phyloP scores from a whole-genome alignment of 1,140 invertebrate species.

The Hestina assimilis region DNA sequence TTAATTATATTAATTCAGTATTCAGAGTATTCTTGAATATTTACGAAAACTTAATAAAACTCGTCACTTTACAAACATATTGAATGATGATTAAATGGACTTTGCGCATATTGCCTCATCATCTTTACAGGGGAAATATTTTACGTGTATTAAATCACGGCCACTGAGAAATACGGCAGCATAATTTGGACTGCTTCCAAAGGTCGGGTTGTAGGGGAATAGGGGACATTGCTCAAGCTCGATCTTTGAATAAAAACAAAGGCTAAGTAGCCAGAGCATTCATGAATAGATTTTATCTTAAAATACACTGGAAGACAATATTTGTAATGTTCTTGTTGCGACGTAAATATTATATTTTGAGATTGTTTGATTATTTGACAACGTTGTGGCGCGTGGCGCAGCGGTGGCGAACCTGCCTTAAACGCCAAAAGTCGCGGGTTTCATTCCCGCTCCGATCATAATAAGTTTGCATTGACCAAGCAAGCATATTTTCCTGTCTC shows the following conservation, averaged over 20 bases:
- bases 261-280: constrained; percentile 25
- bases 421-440: too few species aligned
- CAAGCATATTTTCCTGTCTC: too few species aligned
- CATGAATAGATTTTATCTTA: constrained; percentile 20
- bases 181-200: constrained; percentile 36
- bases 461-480: too few species aligned
- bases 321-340: background rate
- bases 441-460: too few species aligned
- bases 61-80: constrained; percentile 11
- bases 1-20: too few species aligned
- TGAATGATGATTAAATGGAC: constrained; percentile 34
- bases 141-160: constrained; percentile 34
- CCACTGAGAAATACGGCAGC: constrained; percentile 35
- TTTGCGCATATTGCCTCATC: constrained; percentile 30
- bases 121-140: constrained; percentile 35
- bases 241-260: constrained; percentile 40
- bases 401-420: too few species aligned
- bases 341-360: background rate
- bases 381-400: too few species aligned
- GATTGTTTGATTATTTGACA: too few species aligned
- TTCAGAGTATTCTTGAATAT: too few species aligned
- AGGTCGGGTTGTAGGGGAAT: constrained; percentile 28
- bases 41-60: too few species aligned
- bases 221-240: constrained; percentile 31
- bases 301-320: constrained; percentile 1